These are phyloP conservation scores for Drosophila chauvacae DNA, from an alignment of 1,140 invertebrate genomes.

Conservation along the genomic window DNA sequence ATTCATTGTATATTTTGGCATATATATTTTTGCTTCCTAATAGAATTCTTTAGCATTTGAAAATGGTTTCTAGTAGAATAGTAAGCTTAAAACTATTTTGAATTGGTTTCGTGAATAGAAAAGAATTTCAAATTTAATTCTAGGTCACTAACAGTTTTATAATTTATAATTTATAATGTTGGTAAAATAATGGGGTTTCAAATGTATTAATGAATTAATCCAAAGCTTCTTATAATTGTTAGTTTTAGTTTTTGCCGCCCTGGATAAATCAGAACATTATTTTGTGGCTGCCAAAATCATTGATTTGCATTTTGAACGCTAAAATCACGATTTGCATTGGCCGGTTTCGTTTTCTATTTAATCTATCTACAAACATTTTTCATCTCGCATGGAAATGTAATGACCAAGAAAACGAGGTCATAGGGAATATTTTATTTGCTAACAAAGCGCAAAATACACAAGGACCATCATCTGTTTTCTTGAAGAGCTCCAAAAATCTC, in stretches of 20 bases:
- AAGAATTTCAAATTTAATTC: neutral
- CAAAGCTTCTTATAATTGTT: neutral
- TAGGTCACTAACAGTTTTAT: neutral
- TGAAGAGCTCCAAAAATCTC: slow-evolving; percentile 12
- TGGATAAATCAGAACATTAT: slow-evolving; percentile 7
- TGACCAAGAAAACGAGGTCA: slow-evolving; percentile 15
- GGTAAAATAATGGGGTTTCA: neutral
- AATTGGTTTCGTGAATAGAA: neutral
- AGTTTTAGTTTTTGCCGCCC: neutral
- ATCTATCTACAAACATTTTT: no score
- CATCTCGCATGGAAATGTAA: neutral
- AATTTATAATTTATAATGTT: no score
- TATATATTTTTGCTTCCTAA: neutral
- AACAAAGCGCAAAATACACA: slow-evolving; percentile 16
- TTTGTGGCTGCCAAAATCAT: slow-evolving; percentile 3
- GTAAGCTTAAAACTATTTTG: no score
- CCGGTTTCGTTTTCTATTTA: neutral
- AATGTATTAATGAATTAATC: no score
- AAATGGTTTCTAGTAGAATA: neutral
- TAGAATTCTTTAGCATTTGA: neutral
- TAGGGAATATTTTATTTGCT: slow-evolving; percentile 35
- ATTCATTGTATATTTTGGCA: neutral
- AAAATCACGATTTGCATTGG: slow-evolving; percentile 8
- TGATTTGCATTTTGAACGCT: slow-evolving; percentile 29
- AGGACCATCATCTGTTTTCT: slow-evolving; percentile 8